Percentiles rank a stretch among this genome's conserved stretches.
Evolutionary conservation across 2,888 invertebrate genomes (phyloP).

Genomic region (Euplagia quadripunctaria): DNA sequence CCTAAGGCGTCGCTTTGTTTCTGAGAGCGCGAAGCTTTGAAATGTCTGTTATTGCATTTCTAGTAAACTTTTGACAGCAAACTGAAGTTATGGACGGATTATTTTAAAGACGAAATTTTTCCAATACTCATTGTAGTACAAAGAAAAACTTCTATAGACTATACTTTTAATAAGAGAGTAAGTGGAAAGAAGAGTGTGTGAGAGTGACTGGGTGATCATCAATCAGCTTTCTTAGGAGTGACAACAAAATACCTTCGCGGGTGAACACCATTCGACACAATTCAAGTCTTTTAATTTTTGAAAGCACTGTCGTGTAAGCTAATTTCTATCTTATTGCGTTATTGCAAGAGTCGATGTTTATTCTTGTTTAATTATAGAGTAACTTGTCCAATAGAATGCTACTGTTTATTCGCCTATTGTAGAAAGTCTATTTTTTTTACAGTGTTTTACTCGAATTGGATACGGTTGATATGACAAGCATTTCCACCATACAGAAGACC

Average conservation of each 20-base stretch:
- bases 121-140: background rate
- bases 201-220: background rate
- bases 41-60: conserved; percentile 38
- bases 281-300: background rate
- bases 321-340: too few relatives aligned
- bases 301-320: too few relatives aligned
- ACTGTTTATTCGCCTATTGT: too few relatives aligned
- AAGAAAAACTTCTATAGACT: background rate
- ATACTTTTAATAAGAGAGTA: background rate
- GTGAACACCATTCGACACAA: background rate
- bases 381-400: too few relatives aligned
- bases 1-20: conserved; percentile 33
- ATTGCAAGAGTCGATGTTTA: background rate
- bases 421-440: background rate
- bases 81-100: background rate
- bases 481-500: background rate
- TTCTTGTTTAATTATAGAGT: background rate
- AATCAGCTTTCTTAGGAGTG: background rate
- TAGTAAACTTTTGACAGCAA: conserved; percentile 14
- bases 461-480: background rate
- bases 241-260: background rate
- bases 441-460: background rate
- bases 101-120: background rate
- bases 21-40: conserved; percentile 13
- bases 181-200: background rate